Base-by-base conservation (phyloP, 2,888 invertebrate genomes). In the Pristionchus exspectatus region DNA sequence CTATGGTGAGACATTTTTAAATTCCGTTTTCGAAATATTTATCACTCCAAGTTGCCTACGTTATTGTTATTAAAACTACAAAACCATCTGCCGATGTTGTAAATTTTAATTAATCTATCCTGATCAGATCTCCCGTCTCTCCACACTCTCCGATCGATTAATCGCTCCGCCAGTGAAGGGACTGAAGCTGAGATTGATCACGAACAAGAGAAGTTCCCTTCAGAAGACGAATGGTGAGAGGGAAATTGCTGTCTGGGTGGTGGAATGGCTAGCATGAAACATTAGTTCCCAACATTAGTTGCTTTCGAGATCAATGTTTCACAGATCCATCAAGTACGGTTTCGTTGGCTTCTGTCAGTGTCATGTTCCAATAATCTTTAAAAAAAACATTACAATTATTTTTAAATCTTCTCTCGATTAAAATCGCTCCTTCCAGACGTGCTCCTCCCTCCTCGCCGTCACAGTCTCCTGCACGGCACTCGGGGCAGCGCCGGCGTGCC, bases 91-190 rank as follows among this genome's bases (percentile, higher is more conserved):
- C 5, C 38, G 38, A 38, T 38, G 38, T 38, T 5, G 38, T 38
- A 38, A 38, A 5, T 38, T 38, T 38, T 38, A 38, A 38, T 38
- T 38, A 38, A 38, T 38, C 38, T 3, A 38, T 44, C 38, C 30
- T 24, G 21, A 16, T 33, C 59, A 77, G 66, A 9, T 90, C 69
- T 44, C 66, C 54, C 50, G 72, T 69, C 81, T 91, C 21, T 63
- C 89, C 10, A 66, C 90, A 2, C 90, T 91, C 16, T 50, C 88
- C 33, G 81, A 90, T 18, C 9, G 38, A 5, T 54, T 87, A 14
- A 77, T 92, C 30, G 91, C 92, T 16, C 91, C 91, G 2, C 74
- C 90, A 16, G 66, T 92, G 38, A 30, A 54, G 38, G 77, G 69
- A 44, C 84, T 90, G 63, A 77, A 83, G 27, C 69, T 59, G 50